Conservation (phyloP, 2,888 invertebrate genomes). For the Patella pellucida region DNA sequence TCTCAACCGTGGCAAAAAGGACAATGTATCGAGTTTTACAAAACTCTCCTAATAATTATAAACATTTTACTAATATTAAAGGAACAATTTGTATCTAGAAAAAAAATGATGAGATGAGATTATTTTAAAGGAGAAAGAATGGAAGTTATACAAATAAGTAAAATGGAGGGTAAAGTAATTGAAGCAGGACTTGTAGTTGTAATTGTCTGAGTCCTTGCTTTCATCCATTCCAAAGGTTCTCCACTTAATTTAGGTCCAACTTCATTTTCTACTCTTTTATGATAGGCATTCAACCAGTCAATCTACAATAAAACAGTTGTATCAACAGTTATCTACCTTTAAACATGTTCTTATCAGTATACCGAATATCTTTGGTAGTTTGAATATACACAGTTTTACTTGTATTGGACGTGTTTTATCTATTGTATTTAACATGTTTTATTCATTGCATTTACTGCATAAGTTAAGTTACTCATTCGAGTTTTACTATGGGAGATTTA, state of each 20-base stretch:
- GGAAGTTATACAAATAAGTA: background rate
- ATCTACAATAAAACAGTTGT: constrained; percentile 44
- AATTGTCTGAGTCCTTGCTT: constrained; percentile 31
- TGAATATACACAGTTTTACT: too few species aligned
- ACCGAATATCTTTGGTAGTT: background rate
- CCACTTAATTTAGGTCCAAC: constrained; percentile 49
- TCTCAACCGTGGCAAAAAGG: too few species aligned
- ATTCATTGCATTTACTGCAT: too few species aligned
- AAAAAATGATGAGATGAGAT: background rate
- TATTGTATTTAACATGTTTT: too few species aligned
- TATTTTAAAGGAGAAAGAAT: background rate
- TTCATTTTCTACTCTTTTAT: constrained; percentile 46
- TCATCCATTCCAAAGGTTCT: constrained; percentile 52
- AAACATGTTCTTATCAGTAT: background rate
- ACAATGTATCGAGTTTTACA: too few species aligned
- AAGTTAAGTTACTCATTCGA: too few species aligned
- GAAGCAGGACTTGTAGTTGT: background rate
- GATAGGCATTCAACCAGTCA: constrained; percentile 61
- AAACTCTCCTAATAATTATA: too few species aligned
- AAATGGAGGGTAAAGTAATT: background rate
- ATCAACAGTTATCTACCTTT: background rate
- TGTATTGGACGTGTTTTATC: too few species aligned
- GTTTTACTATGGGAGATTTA: too few species aligned
- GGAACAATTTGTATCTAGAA: too few species aligned
- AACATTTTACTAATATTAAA: too few species aligned